phyloP scores from a whole-genome alignment of 2,888 invertebrate species.

The Trachelus stipa region DNA sequence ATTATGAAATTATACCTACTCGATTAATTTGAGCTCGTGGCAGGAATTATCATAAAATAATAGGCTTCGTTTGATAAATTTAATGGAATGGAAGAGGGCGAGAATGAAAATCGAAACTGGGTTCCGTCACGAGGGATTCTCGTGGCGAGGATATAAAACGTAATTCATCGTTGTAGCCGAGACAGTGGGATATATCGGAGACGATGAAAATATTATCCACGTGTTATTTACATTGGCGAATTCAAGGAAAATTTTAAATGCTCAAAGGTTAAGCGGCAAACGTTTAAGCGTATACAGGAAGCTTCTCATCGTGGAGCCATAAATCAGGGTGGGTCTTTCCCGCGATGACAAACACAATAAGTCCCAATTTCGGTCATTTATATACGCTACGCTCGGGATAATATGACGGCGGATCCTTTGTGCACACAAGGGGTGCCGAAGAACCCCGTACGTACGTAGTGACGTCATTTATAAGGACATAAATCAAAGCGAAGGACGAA shows the following conservation, averaged over 20 bases:
- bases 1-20: slow-evolving; percentile 65
- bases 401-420: slow-evolving; percentile 65
- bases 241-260: not conserved
- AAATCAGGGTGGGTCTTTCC: slow-evolving; percentile 51
- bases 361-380: slow-evolving; percentile 67
- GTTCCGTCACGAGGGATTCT: not conserved
- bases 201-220: not conserved
- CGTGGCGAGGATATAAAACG: not conserved
- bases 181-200: not conserved
- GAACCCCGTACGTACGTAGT: slow-evolving; percentile 56
- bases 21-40: slow-evolving; percentile 60
- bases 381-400: slow-evolving; percentile 64
- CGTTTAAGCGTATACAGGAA: not conserved
- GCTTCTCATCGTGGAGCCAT: slow-evolving; percentile 29
- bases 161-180: not conserved
- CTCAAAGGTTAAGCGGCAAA: not conserved
- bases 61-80: slow-evolving; percentile 35
- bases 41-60: slow-evolving; percentile 64
- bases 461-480: slow-evolving; percentile 67
- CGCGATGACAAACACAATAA: slow-evolving; percentile 67
- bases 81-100: not conserved
- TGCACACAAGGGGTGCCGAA: slow-evolving; percentile 54
- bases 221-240: not conserved
- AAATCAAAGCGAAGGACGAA: slow-evolving; percentile 65
- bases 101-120: not conserved